A percentile compares a stretch with the other conserved stretches of the same genome.
Conservation (phyloP, 2,797 vertebrate species). For the Coranthus polyacanthus region DNA sequence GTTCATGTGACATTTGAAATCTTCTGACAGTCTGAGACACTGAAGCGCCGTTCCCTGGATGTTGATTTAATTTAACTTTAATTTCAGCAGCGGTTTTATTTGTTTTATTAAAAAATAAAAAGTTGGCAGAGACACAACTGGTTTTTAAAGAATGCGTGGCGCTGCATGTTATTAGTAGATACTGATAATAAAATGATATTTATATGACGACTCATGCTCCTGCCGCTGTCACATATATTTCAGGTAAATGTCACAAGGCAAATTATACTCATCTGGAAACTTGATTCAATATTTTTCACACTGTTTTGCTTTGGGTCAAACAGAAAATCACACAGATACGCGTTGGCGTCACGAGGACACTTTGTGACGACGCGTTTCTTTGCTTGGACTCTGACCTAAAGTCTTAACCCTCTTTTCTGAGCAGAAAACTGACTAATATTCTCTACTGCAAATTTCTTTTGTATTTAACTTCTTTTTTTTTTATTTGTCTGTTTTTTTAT, state of each 20-base stretch:
- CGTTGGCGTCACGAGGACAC: too few species aligned
- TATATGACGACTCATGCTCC: background rate
- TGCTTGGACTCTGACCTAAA: too few species aligned
- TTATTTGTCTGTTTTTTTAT: too few species aligned
- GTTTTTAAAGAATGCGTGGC: background rate
- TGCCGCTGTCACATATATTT: background rate
- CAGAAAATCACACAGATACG: constrained; percentile 5
- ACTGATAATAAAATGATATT: background rate
- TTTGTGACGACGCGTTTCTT: too few species aligned
- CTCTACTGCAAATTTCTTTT: too few species aligned
- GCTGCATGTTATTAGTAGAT: background rate
- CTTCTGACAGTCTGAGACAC: background rate
- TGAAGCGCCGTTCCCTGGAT: constrained; percentile 2
- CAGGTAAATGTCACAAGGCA: constrained; percentile 4
- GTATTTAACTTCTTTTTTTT: too few species aligned
- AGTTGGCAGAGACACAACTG: background rate
- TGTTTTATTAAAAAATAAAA: constrained; percentile 43
- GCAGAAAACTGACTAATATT: too few species aligned
- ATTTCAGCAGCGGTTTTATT: constrained; percentile 16
- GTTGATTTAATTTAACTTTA: constrained; percentile 32
- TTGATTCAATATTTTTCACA: constrained; percentile 15
- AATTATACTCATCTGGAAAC: too few species aligned
- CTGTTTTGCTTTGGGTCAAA: background rate
- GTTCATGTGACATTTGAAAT: constrained; percentile 19
- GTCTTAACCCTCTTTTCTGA: too few species aligned